These are phyloP conservation scores for Gila robusta DNA, from an alignment of 2,797 vertebrate species.

Conservation along the genomic window DNA sequence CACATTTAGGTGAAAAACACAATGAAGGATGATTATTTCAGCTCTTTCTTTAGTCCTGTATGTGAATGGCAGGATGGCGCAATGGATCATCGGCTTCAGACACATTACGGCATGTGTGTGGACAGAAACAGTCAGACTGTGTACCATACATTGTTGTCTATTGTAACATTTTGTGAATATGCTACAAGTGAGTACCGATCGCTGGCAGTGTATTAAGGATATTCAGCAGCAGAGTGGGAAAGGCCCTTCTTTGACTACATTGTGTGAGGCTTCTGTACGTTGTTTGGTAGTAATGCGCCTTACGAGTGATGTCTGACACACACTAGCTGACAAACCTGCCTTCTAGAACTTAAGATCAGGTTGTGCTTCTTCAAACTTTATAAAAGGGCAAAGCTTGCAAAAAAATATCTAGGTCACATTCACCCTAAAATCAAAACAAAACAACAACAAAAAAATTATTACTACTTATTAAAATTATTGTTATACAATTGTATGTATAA, in stretches of 20 bases:
- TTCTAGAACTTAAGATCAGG: background rate
- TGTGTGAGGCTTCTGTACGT: background rate
- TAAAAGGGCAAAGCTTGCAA: background rate
- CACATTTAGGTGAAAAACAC: conserved; percentile 45
- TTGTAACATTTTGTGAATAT: background rate
- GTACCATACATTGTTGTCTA: background rate
- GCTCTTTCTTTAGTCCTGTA: background rate
- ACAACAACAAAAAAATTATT: too few species aligned
- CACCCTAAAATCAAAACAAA: background rate
- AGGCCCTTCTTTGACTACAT: conserved; percentile 27
- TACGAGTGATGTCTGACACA: background rate
- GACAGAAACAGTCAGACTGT: background rate
- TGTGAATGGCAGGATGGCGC: background rate
- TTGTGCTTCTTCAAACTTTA: background rate
- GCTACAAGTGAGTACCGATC: conserved; percentile 6
- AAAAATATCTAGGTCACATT: background rate
- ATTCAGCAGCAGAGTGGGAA: conserved; percentile 24
- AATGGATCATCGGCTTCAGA: background rate
- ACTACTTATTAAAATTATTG: background rate
- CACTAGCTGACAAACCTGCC: background rate
- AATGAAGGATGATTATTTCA: conserved; percentile 10
- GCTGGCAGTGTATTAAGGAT: conserved; percentile 20
- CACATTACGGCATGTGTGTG: background rate
- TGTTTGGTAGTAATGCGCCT: background rate
- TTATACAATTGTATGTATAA: background rate